A percentile compares a stretch with the other conserved stretches of the same genome.
Evolutionary conservation across 2,797 vertebrate genomes (phyloP).

Genomic region (Anas capensis): DNA sequence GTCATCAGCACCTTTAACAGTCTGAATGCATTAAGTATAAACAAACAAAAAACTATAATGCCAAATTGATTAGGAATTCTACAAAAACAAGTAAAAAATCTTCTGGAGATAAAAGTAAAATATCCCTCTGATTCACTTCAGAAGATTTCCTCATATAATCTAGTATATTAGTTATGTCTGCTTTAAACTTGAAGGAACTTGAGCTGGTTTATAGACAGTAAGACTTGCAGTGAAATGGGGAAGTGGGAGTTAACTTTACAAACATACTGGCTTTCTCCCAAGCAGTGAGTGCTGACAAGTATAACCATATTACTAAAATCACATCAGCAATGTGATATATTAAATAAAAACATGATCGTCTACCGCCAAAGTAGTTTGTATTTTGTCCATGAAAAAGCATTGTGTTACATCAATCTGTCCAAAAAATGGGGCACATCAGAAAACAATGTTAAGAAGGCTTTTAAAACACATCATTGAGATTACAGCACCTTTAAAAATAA

Average conservation of each 20-base stretch:
- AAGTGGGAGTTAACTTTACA: slow-evolving; percentile 67
- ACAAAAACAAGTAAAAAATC: slow-evolving; percentile 38
- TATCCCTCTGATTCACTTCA: neutral
- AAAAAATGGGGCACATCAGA: slow-evolving; percentile 69
- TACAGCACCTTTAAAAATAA: slow-evolving; percentile 85
- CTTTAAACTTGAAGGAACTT: slow-evolving; percentile 29
- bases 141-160: slow-evolving; percentile 19
- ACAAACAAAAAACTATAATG: neutral
- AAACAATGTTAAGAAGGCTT: slow-evolving; percentile 79
- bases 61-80: slow-evolving; percentile 23
- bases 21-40: slow-evolving; percentile 42
- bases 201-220: neutral
- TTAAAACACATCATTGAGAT: slow-evolving; percentile 85
- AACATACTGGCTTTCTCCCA: slow-evolving; percentile 74
- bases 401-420: slow-evolving; percentile 63
- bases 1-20: neutral
- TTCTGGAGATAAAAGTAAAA: slow-evolving; percentile 18
- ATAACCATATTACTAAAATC: slow-evolving; percentile 77
- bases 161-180: slow-evolving; percentile 9
- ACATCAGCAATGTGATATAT: slow-evolving; percentile 73
- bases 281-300: slow-evolving; percentile 74
- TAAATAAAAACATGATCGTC: slow-evolving; percentile 69
- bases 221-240: slow-evolving; percentile 34
- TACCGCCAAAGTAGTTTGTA: slow-evolving; percentile 55
- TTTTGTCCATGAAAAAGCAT: slow-evolving; percentile 69